phyloP scores from a whole-genome alignment of 2,113 vertebrate genomes.

The Brachypteracias leptosomus region DNA sequence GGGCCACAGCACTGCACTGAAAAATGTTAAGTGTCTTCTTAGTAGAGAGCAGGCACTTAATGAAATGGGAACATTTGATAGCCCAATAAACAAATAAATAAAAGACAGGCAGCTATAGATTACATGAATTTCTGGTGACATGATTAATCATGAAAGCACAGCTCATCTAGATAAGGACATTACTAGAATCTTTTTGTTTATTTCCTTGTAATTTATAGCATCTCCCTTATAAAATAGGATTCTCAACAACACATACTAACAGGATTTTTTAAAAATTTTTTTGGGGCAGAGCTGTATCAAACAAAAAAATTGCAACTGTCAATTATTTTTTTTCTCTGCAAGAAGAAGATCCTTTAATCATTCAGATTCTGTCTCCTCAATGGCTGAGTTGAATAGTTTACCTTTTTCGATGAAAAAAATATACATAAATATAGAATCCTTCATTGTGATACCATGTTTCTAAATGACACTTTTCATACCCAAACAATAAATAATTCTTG shows the following conservation, averaged over 20 bases:
- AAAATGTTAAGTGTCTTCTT: neutral
- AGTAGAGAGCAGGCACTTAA: neutral
- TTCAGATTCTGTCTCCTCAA: neutral
- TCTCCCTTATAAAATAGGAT: neutral
- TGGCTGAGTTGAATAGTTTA: neutral
- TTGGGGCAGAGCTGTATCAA: neutral
- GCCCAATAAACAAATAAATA: constrained; percentile 15
- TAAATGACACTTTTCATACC: neutral
- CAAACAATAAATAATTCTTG: neutral
- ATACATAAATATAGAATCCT: neutral
- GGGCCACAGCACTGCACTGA: too few relatives aligned
- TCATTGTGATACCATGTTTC: neutral
- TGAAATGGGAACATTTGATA: constrained; percentile 8
- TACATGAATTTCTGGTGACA: neutral
- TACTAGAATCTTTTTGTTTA: neutral
- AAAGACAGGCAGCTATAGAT: neutral
- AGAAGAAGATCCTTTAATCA: neutral
- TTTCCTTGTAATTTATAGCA: neutral
- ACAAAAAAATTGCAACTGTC: neutral
- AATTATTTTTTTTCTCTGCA: neutral
- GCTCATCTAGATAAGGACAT: neutral
- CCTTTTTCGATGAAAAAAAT: neutral
- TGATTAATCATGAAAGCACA: neutral
- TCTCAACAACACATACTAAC: neutral
- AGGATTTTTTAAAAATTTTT: neutral